Evolutionary conservation across 2,888 invertebrate species (phyloP).

Genomic region (Mythimna ferrago): DNA sequence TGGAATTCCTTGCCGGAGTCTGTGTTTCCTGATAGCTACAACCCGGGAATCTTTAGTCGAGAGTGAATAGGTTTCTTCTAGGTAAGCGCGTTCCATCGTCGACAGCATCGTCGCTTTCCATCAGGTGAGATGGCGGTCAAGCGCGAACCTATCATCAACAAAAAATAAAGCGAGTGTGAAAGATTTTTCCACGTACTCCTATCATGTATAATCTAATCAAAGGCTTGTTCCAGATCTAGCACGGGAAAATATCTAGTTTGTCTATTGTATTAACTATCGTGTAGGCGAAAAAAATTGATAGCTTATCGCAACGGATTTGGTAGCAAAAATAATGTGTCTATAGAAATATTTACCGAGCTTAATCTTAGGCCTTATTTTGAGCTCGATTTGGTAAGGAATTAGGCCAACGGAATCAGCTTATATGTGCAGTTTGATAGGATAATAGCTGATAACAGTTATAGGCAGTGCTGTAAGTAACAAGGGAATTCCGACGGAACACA

Average conservation of each 20-base stretch:
- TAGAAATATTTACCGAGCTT: not conserved
- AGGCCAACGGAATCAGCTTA: not conserved
- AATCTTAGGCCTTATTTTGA: not conserved
- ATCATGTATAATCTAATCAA: not conserved
- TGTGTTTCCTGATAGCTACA: too few relatives aligned
- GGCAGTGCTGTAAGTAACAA: too few relatives aligned
- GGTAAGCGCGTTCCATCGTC: too few relatives aligned
- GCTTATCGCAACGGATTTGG: not conserved
- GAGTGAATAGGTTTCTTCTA: too few relatives aligned
- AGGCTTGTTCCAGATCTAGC: not conserved
- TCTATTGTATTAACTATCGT: not conserved
- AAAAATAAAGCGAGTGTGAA: too few relatives aligned
- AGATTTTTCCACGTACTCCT: not conserved
- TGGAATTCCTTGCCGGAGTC: too few relatives aligned
- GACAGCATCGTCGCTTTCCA: too few relatives aligned
- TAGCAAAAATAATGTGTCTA: not conserved
- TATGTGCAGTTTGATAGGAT: not conserved
- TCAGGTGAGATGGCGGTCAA: too few relatives aligned
- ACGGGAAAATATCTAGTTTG: not conserved
- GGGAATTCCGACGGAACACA: too few relatives aligned
- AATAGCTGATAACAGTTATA: too few relatives aligned
- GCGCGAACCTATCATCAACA: too few relatives aligned
- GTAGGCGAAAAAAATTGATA: slow-evolving; percentile 16
- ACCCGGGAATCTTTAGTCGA: too few relatives aligned
- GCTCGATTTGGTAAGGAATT: not conserved